Percentiles rank a stretch among this genome's conserved stretches.
Conservation (phyloP, 1,140 invertebrate genomes). For the Trichonephila clavipes region DNA sequence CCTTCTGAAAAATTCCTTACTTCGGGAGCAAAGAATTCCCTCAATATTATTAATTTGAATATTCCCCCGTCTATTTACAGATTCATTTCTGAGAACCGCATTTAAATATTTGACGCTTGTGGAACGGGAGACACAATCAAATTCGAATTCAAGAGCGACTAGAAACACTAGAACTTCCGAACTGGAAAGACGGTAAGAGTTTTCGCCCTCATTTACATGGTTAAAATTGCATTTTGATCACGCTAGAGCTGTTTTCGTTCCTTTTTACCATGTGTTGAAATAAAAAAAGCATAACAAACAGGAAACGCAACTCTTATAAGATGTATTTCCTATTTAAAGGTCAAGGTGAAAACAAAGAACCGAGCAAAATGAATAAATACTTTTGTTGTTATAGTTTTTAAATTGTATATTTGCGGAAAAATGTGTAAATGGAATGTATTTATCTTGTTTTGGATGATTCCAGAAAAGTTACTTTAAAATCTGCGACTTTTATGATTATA, state of each 20-base stretch:
- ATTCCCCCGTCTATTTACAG: constrained; percentile 7
- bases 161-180: not conserved
- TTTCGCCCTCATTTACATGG: constrained; percentile 36
- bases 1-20: not conserved
- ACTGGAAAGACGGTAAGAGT: constrained; percentile 26
- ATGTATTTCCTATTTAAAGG: no score
- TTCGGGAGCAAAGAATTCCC: not conserved
- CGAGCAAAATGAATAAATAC: no score
- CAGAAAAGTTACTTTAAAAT: no score
- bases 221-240: constrained; percentile 20
- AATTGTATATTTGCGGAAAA: no score
- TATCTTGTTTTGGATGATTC: no score
- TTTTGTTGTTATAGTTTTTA: no score
- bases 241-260: not conserved
- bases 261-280: not conserved
- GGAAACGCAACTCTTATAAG: no score
- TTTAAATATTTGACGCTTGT: not conserved
- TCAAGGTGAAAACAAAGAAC: no score
- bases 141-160: not conserved
- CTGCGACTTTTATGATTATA: no score
- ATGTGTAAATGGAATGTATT: no score
- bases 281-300: no score
- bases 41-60: constrained; percentile 23
- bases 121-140: not conserved
- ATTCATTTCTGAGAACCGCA: constrained; percentile 18